Evolutionary conservation across 2,797 vertebrate genomes (phyloP), one percentile per base, ranked within the genome.

Genomic region (Gallinago solitaria): DNA sequence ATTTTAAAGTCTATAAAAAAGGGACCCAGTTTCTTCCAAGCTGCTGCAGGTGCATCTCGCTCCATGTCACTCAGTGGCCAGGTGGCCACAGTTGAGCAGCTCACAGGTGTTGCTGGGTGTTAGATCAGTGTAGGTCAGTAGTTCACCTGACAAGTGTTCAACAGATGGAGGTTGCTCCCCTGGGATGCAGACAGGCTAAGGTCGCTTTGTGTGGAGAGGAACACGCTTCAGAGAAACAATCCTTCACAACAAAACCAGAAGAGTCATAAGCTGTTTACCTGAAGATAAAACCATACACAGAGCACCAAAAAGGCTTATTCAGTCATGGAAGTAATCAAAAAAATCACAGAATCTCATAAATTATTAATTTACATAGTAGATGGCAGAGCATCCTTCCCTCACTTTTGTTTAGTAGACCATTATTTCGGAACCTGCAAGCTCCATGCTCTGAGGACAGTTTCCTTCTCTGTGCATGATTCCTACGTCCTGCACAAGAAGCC

Each of bases 1-100:
- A 41, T 93, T 93, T 91, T 70, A 33, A 82, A 77, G 30, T 32
- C 69, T 88, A 48, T 83, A 64, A 84, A 92, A 93, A 93, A 70
- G 56, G 0, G 8, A 93, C 67, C 56, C 56, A 59, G 24, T 89
- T 94, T 89, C n/a, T 64, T 84, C n/a, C 68, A 68, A 65, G 93
- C 89, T 94, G 65, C 54, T 35, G 30, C 0, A 0, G n/a, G 41
- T 8, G 2, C 70, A 10, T 50, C 64, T 81, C 57, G 16, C 57
- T 90, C 7, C 1, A 8, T 68, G 54, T 74, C 25, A 12, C 28
- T 70, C 56, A 2, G 59, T 2, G 5, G 43, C 63, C 32, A 0
- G 0, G 23, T 37, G 70, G 61, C 67, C 64, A 10, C 0, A 2
- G 76, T 28, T 67, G 69, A 96, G 69, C 69, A 39, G 63, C 69